phyloP scores from a whole-genome alignment of 2,888 invertebrate species.

The Ceramica pisi region DNA sequence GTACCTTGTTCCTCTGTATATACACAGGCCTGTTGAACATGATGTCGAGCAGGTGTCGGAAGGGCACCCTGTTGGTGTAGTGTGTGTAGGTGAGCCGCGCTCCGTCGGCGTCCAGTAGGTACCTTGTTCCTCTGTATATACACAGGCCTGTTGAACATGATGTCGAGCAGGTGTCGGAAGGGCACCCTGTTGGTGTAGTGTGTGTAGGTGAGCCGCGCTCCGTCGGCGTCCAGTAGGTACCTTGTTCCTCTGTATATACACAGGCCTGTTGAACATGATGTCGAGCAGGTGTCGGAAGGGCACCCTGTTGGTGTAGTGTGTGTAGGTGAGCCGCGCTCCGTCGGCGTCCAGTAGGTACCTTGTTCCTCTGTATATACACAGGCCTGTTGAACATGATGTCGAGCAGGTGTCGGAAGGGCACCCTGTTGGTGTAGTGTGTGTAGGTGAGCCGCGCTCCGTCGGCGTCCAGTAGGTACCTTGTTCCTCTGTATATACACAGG shows the following conservation, averaged over 20 bases:
- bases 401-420: constrained; percentile 93
- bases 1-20: constrained; percentile 92
- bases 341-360: constrained; percentile 89
- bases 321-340: constrained; percentile 92
- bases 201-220: constrained; percentile 92
- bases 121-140: constrained; percentile 94
- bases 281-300: constrained; percentile 93
- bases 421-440: constrained; percentile 87
- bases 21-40: constrained; percentile 95
- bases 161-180: constrained; percentile 94
- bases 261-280: constrained; percentile 95
- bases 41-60: constrained; percentile 94
- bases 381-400: constrained; percentile 96
- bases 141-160: constrained; percentile 95
- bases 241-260: constrained; percentile 94
- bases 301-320: constrained; percentile 89
- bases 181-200: constrained; percentile 91
- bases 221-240: constrained; percentile 84
- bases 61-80: constrained; percentile 91
- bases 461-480: constrained; percentile 90
- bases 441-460: constrained; percentile 76
- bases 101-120: constrained; percentile 76
- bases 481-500: constrained; percentile 94
- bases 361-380: constrained; percentile 94
- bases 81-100: constrained; percentile 92